A percentile compares a stretch with the other conserved stretches of the same genome.
Evolutionary conservation across 2,113 vertebrate species (phyloP).

Genomic region (Oreocharis arfaki): DNA sequence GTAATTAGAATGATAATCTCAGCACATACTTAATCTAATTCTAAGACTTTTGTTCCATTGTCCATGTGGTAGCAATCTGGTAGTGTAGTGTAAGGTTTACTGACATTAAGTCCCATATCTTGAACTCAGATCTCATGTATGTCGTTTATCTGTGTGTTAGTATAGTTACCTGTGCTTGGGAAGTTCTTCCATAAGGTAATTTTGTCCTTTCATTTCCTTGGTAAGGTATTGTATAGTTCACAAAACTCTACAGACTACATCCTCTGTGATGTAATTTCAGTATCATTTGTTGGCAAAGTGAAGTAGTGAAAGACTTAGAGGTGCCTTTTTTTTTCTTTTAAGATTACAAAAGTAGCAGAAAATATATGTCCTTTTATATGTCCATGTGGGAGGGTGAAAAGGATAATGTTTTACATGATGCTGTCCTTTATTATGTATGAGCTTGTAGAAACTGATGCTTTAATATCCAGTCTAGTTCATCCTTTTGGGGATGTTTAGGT

Average conservation of each 20-base stretch:
- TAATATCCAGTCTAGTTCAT: neutral
- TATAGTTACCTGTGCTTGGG: neutral
- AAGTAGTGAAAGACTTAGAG: neutral
- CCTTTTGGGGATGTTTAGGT: neutral
- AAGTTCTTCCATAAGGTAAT: neutral
- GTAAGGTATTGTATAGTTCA: neutral
- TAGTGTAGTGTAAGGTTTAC: neutral
- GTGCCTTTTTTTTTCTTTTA: neutral
- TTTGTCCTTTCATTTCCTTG: neutral
- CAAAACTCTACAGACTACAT: neutral
- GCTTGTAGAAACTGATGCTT: neutral
- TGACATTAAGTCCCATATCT: neutral
- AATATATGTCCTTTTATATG: neutral
- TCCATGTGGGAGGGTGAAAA: neutral
- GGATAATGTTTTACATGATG: neutral
- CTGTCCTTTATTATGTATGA: neutral
- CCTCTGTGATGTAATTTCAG: neutral
- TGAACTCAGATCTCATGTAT: neutral
- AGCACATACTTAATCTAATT: neutral
- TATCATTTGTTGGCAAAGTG: neutral
- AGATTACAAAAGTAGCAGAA: neutral
- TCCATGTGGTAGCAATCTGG: neutral
- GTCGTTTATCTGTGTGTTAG: neutral
- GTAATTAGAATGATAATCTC: neutral
- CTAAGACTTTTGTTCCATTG: fast-evolving